Evolutionary conservation across 1,140 invertebrate species (phyloP).

Genomic region (Hirudo medicinalis): DNA sequence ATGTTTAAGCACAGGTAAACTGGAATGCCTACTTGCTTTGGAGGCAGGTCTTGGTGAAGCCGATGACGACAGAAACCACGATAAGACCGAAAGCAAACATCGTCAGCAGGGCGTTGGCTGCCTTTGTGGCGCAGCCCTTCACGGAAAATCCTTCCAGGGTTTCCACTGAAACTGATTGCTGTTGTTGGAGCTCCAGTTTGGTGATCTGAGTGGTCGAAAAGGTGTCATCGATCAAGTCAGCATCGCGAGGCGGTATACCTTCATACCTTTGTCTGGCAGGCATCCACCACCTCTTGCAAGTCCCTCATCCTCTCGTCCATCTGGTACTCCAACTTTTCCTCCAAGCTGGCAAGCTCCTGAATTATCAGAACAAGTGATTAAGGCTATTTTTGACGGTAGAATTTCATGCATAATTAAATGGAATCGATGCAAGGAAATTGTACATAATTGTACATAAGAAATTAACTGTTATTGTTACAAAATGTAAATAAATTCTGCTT

Average conservation of each 20-base stretch:
- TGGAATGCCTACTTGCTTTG: constrained; percentile 57
- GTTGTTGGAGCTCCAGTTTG: constrained; percentile 82
- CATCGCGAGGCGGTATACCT: too few relatives aligned
- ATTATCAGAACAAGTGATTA: too few relatives aligned
- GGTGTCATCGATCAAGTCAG: neutral
- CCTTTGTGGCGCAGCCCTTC: constrained; percentile 75
- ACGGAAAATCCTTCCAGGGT: constrained; percentile 84
- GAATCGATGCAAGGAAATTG: too few relatives aligned
- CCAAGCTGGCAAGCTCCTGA: constrained; percentile 70
- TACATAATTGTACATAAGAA: too few relatives aligned
- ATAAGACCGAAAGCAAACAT: constrained; percentile 80
- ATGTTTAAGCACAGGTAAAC: neutral
- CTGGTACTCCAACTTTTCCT: constrained; percentile 95
- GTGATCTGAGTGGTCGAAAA: constrained; percentile 55
- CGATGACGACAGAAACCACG: constrained; percentile 77
- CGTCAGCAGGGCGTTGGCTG: constrained; percentile 82
- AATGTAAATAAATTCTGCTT: too few relatives aligned
- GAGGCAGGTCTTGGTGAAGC: constrained; percentile 82
- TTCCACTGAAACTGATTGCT: constrained; percentile 75
- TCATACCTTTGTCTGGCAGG: constrained; percentile 78
- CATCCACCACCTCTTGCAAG: constrained; percentile 84
- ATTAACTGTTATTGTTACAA: too few relatives aligned
- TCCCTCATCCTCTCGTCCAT: constrained; percentile 86
- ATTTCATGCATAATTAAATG: too few relatives aligned
- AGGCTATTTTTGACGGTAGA: too few relatives aligned